A percentile compares a stretch with the other conserved stretches of the same genome.
Conservation (phyloP, 2,888 invertebrate genomes). For the Coenonympha glycerion region DNA sequence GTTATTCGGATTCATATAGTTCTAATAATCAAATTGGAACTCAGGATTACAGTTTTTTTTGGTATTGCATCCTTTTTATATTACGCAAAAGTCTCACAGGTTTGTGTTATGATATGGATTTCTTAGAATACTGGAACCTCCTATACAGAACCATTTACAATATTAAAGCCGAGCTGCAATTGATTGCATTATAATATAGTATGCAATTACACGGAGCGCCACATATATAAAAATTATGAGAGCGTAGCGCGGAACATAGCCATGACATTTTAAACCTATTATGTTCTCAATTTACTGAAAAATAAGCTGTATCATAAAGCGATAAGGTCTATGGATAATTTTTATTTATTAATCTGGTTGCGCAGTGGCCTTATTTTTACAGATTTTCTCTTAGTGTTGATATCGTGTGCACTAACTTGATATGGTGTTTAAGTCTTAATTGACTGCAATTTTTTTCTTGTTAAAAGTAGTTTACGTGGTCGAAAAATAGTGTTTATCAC, state of each 20-base stretch:
- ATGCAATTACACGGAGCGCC: slow-evolving; percentile 2
- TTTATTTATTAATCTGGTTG: slow-evolving; percentile 16
- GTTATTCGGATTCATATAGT: too few relatives aligned
- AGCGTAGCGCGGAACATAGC: slow-evolving; percentile 21
- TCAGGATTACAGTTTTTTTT: too few relatives aligned
- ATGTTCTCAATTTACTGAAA: slow-evolving; percentile 5
- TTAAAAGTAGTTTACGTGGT: background rate
- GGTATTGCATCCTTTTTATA: too few relatives aligned
- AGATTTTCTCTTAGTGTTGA: slow-evolving; percentile 19
- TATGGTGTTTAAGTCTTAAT: background rate
- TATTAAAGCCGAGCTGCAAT: background rate
- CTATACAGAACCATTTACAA: background rate
- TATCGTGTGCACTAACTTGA: background rate
- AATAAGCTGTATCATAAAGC: slow-evolving; percentile 2
- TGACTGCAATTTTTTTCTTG: background rate
- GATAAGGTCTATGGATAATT: background rate
- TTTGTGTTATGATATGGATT: too few relatives aligned
- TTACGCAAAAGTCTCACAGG: too few relatives aligned
- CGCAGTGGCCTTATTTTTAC: slow-evolving; percentile 25
- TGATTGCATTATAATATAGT: slow-evolving; percentile 1
- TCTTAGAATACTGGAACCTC: too few relatives aligned
- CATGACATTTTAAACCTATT: slow-evolving; percentile 14
- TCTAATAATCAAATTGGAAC: too few relatives aligned
- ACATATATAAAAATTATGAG: slow-evolving; percentile 18
- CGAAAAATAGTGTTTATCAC: background rate